Evolutionary conservation across 1,140 invertebrate genomes (phyloP).

Genomic region (Macrostomum lignano): DNA sequence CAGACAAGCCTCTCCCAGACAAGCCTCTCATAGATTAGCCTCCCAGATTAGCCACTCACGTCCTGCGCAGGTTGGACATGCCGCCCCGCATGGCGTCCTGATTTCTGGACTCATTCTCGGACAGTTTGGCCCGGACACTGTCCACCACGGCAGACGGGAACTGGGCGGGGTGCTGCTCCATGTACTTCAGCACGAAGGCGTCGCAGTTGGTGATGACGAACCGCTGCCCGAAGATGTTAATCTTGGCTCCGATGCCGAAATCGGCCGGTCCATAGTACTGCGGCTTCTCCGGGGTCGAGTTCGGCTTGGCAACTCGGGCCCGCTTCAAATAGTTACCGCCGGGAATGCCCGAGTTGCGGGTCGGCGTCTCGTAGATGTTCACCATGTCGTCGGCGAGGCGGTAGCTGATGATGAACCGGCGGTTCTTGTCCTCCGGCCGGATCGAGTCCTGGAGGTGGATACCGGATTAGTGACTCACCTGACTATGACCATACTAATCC

Average conservation of each 20-base stretch:
- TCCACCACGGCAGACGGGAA: constrained; percentile 14
- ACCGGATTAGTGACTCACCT: constrained; percentile 1
- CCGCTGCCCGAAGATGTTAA: constrained; percentile 22
- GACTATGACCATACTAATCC: not conserved
- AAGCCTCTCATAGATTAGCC: not conserved
- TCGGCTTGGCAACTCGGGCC: constrained; percentile 23
- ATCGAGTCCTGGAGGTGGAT: constrained; percentile 16
- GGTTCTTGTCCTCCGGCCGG: constrained; percentile 19
- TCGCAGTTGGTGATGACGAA: constrained; percentile 26
- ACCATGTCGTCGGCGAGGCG: constrained; percentile 26
- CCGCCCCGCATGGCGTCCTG: constrained; percentile 2
- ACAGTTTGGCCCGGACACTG: constrained; percentile 6
- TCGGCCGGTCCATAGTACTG: constrained; percentile 25
- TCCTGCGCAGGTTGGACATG: constrained; percentile 3
- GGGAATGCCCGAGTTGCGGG: constrained; percentile 14
- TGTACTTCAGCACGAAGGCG: constrained; percentile 24
- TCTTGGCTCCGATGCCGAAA: constrained; percentile 23
- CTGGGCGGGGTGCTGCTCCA: constrained; percentile 19
- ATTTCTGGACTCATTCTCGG: constrained; percentile 5
- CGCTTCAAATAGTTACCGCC: constrained; percentile 26
- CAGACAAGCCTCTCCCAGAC: too few relatives aligned
- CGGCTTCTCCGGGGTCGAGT: constrained; percentile 15
- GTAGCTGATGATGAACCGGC: constrained; percentile 26
- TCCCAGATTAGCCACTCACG: not conserved
- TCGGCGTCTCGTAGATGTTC: constrained; percentile 25